Percentiles rank a stretch among this genome's conserved stretches.
phyloP scores from a whole-genome alignment of 2,113 vertebrate genomes.

The Vulpes lagopus region DNA sequence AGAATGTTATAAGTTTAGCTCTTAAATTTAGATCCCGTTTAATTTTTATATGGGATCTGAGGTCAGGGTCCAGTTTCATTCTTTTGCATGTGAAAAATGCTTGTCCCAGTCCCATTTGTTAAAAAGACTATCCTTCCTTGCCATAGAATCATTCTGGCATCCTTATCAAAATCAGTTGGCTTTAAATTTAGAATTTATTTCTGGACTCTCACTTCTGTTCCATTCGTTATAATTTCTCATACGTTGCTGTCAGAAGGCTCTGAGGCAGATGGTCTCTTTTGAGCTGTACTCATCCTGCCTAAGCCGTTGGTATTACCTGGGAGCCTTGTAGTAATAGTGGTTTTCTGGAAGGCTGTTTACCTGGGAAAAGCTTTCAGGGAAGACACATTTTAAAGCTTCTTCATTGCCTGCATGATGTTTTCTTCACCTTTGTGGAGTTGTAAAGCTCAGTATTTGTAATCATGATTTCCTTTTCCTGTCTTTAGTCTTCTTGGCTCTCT shows the following conservation, averaged over 20 bases:
- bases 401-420: slow-evolving; percentile 22
- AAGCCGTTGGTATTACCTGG: neutral
- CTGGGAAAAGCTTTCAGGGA: slow-evolving; percentile 54
- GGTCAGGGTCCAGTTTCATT: neutral
- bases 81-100: neutral
- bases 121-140: neutral
- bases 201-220: neutral
- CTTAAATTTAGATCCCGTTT: neutral
- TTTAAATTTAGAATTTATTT: slow-evolving; percentile 37
- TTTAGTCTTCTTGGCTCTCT: slow-evolving; percentile 31
- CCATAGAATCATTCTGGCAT: neutral
- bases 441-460: neutral
- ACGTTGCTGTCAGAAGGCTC: neutral
- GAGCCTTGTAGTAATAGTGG: neutral
- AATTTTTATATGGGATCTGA: neutral
- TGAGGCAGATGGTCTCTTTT: neutral
- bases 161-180: neutral
- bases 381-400: neutral
- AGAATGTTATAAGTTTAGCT: neutral
- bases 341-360: slow-evolving; percentile 34
- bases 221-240: neutral
- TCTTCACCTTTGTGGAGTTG: slow-evolving; percentile 19
- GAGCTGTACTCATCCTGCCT: neutral
- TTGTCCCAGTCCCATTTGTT: neutral
- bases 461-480: neutral